Evolutionary conservation across 30 jellyfish, hydroid and myxozoan genomes (phyloP), one percentile per base, ranked within the genome.

Genomic region (Hydractinia echinata): DNA sequence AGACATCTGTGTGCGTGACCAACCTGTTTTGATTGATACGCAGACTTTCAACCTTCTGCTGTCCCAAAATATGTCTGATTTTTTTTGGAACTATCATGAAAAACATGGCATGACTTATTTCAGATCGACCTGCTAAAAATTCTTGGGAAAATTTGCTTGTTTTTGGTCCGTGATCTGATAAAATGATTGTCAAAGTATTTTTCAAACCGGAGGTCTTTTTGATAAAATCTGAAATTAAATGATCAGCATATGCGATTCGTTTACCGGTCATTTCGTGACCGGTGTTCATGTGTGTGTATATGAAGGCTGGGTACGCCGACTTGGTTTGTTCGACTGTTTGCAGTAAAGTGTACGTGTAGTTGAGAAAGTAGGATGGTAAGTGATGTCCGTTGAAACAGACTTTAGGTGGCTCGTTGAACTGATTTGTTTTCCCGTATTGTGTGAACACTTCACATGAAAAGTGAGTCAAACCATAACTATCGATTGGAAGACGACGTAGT

Each of bases 141-240:
- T 84, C 92, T 68, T 88, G 83, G 3, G 96, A 88, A 77, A 67
- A 93, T 64, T 84, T 87, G 6, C 96, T 87, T 51, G 99, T 93
- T 81, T 93, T 93, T 4, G 99, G 99, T 81, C 99, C 99, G 71
- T 93, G 99, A 76, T 93, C 99, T 50, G 99, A 93, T 54, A 93
- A 76, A 5, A 93, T 66, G 49, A 93, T 87, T 3, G 99, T 93
- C 0, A 87, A 61, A 13, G 99, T 93, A 86, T 93, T 83, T 44
- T 53, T 51, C 71, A 82, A 83, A 61, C 15, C 61, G 7, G 91
- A 61, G 19, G 79, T 56, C 15, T 84, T 83, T 20, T 48, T 80
- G 11, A 84, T 83, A 54, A 76, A 76, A 0, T 66, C 84, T n/a
- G 96, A 87, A 18, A 93, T 68, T 30, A 79, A 88, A 18, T 83